These are phyloP conservation scores for Syrmaticus mikado DNA, from an alignment of 2,113 vertebrate species.

Conservation along the genomic window DNA sequence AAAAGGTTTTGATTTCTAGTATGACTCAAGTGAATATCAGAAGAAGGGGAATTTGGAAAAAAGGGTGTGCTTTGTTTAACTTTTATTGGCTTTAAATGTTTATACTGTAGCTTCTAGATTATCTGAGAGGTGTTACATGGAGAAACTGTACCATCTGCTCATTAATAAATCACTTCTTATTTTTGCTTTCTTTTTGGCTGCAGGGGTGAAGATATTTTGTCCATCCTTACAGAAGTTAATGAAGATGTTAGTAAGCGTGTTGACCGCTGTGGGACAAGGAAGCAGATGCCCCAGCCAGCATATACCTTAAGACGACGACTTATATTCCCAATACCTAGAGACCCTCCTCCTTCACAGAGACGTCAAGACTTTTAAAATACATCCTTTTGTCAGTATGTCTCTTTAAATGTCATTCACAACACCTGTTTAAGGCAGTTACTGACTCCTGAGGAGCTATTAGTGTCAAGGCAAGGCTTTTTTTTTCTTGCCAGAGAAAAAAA, in stretches of 20 bases:
- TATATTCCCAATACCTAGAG: conserved; percentile 80
- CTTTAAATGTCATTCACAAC: not conserved
- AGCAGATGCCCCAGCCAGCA: conserved; percentile 89
- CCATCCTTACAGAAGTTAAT: conserved; percentile 90
- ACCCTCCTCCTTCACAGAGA: not conserved
- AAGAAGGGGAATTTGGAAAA: not conserved
- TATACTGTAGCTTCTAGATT: not conserved
- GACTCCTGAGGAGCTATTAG: not conserved
- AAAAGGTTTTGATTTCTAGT: not conserved
- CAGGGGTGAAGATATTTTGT: conserved; percentile 84
- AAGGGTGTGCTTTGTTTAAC: not conserved
- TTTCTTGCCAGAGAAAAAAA: not conserved
- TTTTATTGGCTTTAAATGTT: not conserved
- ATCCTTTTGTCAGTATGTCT: not conserved
- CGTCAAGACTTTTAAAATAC: not conserved
- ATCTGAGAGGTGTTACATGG: not conserved
- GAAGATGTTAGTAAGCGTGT: conserved; percentile 80
- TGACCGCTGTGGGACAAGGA: not conserved
- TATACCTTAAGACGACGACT: conserved; percentile 83
- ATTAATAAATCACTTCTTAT: not conserved
- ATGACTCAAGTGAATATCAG: not conserved
- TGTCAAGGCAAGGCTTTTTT: not conserved
- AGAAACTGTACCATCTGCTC: not conserved
- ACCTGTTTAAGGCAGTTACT: not conserved
- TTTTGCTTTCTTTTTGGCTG: not conserved